Percentiles rank a stretch among this genome's conserved stretches.
These are phyloP conservation scores for Upupa epops DNA, from an alignment of 2,113 vertebrate genomes.

Conservation along the genomic window DNA sequence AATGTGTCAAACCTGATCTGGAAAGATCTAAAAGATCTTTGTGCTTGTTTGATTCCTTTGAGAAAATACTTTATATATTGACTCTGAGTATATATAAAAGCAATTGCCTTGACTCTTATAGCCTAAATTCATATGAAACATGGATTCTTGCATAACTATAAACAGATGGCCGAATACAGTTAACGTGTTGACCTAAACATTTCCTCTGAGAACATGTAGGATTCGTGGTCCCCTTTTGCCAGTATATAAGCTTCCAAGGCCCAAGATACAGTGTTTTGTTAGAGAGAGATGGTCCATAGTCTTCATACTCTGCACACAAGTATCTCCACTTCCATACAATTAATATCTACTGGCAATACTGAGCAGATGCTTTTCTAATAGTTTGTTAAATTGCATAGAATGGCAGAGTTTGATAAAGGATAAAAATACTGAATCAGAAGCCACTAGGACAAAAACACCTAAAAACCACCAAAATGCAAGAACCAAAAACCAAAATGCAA, in stretches of 20 bases:
- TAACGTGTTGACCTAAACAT: background rate
- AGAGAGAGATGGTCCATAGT: background rate
- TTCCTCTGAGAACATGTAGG: background rate
- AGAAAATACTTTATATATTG: background rate
- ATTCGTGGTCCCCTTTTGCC: background rate
- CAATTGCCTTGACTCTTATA: background rate
- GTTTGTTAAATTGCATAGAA: background rate
- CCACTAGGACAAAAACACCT: background rate
- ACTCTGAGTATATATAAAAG: background rate
- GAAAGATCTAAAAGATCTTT: background rate
- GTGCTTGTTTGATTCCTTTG: background rate
- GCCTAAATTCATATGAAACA: background rate
- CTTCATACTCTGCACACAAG: background rate
- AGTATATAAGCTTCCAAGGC: background rate
- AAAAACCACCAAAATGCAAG: background rate
- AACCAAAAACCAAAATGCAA: background rate
- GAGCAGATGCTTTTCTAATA: background rate
- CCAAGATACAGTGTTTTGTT: background rate
- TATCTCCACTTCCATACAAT: background rate
- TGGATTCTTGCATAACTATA: background rate
- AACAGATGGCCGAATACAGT: background rate
- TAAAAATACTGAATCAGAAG: background rate
- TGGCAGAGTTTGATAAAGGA: background rate
- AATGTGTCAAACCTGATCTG: background rate
- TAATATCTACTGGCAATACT: background rate